Conservation (phyloP, 2,113 vertebrate species). For the Carassius auratus region DNA sequence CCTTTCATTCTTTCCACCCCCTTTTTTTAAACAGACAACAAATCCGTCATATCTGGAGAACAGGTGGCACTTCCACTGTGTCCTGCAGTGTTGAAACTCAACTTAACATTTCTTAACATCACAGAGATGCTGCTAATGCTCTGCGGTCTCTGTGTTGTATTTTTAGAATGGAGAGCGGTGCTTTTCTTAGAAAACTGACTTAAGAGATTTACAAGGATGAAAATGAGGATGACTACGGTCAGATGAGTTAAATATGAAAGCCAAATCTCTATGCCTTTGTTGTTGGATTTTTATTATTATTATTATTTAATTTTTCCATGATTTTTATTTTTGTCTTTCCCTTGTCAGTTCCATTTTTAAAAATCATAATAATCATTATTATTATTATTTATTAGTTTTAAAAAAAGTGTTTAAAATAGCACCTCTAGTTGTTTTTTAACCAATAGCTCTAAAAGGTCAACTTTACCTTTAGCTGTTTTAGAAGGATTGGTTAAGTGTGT, state of each 20-base stretch:
- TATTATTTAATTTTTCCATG: background rate
- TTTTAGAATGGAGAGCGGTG: constrained; percentile 47
- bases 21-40: constrained; percentile 72
- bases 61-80: constrained; percentile 78
- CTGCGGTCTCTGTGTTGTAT: constrained; percentile 56
- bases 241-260: constrained; percentile 11
- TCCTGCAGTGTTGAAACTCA: constrained; percentile 69
- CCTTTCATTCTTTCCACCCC: constrained; percentile 73
- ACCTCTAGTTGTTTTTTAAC: constrained; percentile 46
- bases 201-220: constrained; percentile 20
- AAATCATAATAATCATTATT: no score
- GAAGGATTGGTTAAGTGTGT: constrained; percentile 63
- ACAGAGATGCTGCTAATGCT: constrained; percentile 63
- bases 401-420: no score
- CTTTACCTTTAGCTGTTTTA: constrained; percentile 74
- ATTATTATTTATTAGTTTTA: no score
- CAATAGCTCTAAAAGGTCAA: constrained; percentile 68
- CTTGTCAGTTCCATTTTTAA: no score
- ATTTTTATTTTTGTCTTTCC: background rate
- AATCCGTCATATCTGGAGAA: constrained; percentile 78
- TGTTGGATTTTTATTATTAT: background rate
- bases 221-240: constrained; percentile 6
- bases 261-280: background rate
- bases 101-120: constrained; percentile 72
- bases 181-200: constrained; percentile 48